Base-by-base conservation (phyloP, 2,797 vertebrate species). In the Eurystomus glaucurus region DNA sequence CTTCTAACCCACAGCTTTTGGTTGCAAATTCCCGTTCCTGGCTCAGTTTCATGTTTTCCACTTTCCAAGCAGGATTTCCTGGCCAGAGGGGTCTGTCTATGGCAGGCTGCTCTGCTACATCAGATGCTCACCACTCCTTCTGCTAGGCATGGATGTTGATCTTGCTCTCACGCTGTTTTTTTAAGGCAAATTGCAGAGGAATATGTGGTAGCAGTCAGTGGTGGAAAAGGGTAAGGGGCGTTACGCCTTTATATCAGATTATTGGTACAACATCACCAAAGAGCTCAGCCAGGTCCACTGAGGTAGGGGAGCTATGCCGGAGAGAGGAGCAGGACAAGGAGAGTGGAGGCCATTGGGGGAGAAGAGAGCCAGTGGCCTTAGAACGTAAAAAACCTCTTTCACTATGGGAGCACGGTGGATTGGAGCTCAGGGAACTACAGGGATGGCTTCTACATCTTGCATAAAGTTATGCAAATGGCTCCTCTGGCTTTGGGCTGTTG, bases 141-240 rank as follows among this genome's bases (percentile, higher is more conserved):
- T 45, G 43, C 20, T 37, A 50, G 74, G 15, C 55, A 74, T 1
- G 3, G 25, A 6, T 3, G 1, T 1, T 61, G 46, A 4, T 29
- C 35, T 10, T 88, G 25, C 37, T 61, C 46, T 46, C 55, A 6
- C 10, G 9, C 57, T 15, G 20, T 62, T 37, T 14, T 14, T 20
- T 7, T 8, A 54, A 70, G 28, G 48, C 70, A 52, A 75, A 62
- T 22, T 41, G 12, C 52, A 71, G 66, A 23, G 37, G 16, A 31
- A 9, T 74, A 7, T n/a, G 17, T 31, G 15, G 28, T 4, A 54
- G 45, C 19, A 19, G 9, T 33, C 33, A 21, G 9, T 28, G 60
- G n/a, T 61, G n/a, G 55, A 29, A 85, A 78, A 78, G 20, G 6
- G 7, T 14, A n/a, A 43, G 39, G 35, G 6, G 3, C 16, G 10